Conservation (phyloP, 2,113 vertebrate genomes). For the Malurus elegans region DNA sequence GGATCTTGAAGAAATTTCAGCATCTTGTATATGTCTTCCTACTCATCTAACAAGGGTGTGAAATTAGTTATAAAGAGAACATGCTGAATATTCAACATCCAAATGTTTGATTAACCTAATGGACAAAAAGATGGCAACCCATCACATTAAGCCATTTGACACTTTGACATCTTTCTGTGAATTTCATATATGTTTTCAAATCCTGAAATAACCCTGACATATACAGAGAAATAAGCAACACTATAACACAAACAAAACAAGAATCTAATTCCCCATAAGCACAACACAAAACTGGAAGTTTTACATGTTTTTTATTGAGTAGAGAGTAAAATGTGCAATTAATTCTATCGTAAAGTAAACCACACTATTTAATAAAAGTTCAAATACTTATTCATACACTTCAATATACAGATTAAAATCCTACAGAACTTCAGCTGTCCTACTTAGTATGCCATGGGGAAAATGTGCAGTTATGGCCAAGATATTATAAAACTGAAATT, state of each 20-base stretch:
- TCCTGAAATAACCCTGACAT: background rate
- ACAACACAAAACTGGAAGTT: background rate
- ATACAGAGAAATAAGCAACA: background rate
- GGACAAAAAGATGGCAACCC: background rate
- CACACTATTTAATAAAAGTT: background rate
- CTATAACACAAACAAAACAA: background rate
- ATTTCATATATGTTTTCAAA: background rate
- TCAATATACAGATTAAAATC: background rate
- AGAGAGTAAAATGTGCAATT: background rate
- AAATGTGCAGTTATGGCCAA: background rate
- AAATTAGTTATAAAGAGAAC: background rate
- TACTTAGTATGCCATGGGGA: background rate
- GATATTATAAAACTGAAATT: background rate
- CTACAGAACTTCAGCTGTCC: background rate
- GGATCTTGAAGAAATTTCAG: background rate
- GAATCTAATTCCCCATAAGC: background rate
- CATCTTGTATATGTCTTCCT: background rate
- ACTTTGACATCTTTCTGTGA: background rate
- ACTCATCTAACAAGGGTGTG: background rate
- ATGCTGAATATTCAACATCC: background rate
- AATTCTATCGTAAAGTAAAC: background rate
- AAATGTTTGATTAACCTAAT: background rate
- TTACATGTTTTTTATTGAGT: background rate
- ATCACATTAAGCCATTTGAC: background rate
- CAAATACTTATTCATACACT: background rate